A percentile compares a stretch with the other conserved stretches of the same genome.
Evolutionary conservation across 2,113 vertebrate genomes (phyloP).

Genomic region (Merops nubicus): DNA sequence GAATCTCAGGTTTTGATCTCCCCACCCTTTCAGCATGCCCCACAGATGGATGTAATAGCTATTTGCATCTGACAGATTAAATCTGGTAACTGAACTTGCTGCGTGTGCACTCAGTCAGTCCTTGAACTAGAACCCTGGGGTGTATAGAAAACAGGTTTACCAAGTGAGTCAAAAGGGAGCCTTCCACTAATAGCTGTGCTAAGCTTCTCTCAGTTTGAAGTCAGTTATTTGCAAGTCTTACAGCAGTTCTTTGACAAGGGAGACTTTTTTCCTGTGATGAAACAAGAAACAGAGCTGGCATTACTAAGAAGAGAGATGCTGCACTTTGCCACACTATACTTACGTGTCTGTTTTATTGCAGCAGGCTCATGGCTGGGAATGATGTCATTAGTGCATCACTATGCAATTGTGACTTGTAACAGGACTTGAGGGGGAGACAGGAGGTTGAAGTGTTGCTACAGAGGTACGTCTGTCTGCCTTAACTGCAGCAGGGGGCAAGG

Average conservation of each 20-base stretch:
- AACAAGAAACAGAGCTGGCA: background rate
- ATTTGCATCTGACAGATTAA: constrained; percentile 58
- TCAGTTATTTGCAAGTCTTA: constrained; percentile 53
- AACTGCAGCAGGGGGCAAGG: background rate
- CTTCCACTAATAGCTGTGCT: constrained; percentile 52
- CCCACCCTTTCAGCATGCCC: constrained; percentile 25
- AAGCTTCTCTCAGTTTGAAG: constrained; percentile 64
- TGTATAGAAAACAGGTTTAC: constrained; percentile 53
- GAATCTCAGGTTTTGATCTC: constrained; percentile 37
- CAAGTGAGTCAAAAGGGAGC: constrained; percentile 32
- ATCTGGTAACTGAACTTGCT: constrained; percentile 60
- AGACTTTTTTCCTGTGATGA: constrained; percentile 11
- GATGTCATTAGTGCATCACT: background rate
- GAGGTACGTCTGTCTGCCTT: background rate
- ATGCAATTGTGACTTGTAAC: background rate
- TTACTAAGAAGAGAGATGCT: background rate
- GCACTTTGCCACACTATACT: background rate
- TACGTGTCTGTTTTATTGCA: background rate
- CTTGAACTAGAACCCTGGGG: constrained; percentile 51
- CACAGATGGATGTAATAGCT: constrained; percentile 53
- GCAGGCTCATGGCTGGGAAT: background rate
- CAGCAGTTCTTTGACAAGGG: constrained; percentile 12
- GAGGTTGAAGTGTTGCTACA: background rate
- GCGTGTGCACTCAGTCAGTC: constrained; percentile 19
- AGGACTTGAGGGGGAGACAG: background rate